These are phyloP conservation scores for Ferdinandea cuprea DNA, from an alignment of 2,888 invertebrate genomes.

Conservation along the genomic window DNA sequence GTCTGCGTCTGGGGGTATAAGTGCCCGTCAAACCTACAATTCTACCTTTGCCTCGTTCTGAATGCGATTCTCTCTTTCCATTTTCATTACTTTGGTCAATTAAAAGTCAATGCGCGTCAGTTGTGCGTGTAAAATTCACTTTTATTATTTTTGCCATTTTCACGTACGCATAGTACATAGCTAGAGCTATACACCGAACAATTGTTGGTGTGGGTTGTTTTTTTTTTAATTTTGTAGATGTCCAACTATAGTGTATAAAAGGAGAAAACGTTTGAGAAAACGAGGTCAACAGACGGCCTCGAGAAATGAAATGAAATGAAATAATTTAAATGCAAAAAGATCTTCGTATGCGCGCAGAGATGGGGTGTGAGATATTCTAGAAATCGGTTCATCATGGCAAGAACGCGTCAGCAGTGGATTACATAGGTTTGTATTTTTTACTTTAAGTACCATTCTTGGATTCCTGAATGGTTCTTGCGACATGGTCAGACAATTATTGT, in stretches of 20 bases:
- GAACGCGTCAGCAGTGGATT: slow-evolving; percentile 28
- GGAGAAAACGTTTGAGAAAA: slow-evolving; percentile 28
- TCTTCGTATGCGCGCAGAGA: slow-evolving; percentile 9
- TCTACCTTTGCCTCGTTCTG: background rate
- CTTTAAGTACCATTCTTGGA: slow-evolving; percentile 30
- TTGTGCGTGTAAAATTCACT: slow-evolving; percentile 63
- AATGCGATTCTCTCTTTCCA: slow-evolving; percentile 3
- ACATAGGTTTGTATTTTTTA: slow-evolving; percentile 10
- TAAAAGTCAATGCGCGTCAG: slow-evolving; percentile 51
- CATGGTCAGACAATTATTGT: slow-evolving; percentile 15
- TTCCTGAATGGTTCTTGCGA: slow-evolving; percentile 31
- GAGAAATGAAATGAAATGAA: slow-evolving; percentile 26
- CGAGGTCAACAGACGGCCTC: slow-evolving; percentile 65
- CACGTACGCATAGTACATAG: slow-evolving; percentile 23
- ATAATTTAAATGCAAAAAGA: slow-evolving; percentile 36
- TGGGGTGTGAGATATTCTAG: slow-evolving; percentile 46
- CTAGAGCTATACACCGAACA: background rate
- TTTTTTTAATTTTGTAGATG: background rate
- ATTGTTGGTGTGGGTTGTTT: background rate
- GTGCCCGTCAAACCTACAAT: background rate
- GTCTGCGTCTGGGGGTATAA: background rate
- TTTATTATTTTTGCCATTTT: slow-evolving; percentile 36
- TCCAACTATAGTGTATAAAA: background rate
- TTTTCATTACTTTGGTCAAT: slow-evolving; percentile 16
- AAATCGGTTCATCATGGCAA: slow-evolving; percentile 21